Conservation (phyloP, 2,113 vertebrate genomes). For the Tachysurus vachellii region DNA sequence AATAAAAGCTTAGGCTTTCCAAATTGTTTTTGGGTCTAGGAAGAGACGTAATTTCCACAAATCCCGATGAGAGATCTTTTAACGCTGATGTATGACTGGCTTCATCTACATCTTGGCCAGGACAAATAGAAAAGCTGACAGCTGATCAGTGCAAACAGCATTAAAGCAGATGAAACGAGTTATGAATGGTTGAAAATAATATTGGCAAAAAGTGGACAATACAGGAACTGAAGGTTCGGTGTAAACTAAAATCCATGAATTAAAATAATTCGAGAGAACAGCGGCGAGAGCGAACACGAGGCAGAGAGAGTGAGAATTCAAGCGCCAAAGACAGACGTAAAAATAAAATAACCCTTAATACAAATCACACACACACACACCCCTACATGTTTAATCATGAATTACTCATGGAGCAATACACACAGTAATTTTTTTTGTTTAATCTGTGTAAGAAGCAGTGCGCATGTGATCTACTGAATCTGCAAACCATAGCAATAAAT, state of each 20-base stretch:
- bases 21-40: slow-evolving; percentile 10
- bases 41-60: not conserved
- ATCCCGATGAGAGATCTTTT: not conserved
- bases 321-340: slow-evolving; percentile 16
- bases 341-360: slow-evolving; percentile 1
- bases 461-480: not conserved
- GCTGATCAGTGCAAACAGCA: slow-evolving; percentile 11
- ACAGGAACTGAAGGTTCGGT: not conserved
- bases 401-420: too few relatives aligned
- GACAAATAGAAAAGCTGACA: slow-evolving; percentile 19
- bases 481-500: not conserved
- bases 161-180: slow-evolving; percentile 6
- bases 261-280: slow-evolving; percentile 21
- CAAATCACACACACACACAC: too few relatives aligned
- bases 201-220: slow-evolving; percentile 13
- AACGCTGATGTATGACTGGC: slow-evolving; percentile 5
- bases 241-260: slow-evolving; percentile 7
- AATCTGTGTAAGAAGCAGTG: not conserved
- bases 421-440: too few relatives aligned
- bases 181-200: slow-evolving; percentile 23
- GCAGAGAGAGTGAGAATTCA: not conserved
- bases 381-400: not conserved
- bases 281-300: not conserved
- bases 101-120: not conserved
- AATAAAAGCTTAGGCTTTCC: not conserved